Percentiles rank a stretch among this genome's conserved stretches.
These are phyloP conservation scores for Passer montanus DNA, from an alignment of 2,113 vertebrate genomes.

Conservation along the genomic window DNA sequence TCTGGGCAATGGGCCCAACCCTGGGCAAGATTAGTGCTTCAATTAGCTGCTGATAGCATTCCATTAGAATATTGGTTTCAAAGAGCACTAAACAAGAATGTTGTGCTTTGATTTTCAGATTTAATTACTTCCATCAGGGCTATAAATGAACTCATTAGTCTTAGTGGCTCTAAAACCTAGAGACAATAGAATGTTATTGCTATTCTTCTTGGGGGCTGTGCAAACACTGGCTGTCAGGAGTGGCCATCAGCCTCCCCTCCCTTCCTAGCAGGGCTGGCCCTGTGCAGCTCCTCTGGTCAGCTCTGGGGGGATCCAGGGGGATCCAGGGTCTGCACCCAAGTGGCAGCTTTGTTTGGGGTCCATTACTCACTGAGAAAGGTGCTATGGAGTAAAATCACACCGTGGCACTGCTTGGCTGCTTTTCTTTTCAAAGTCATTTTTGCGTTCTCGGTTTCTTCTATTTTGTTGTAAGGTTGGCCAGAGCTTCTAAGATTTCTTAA, in stretches of 20 bases:
- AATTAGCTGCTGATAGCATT: slow-evolving; percentile 76
- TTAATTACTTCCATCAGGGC: slow-evolving; percentile 89
- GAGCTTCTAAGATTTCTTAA: neutral
- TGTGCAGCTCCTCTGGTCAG: neutral
- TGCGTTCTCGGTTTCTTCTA: neutral
- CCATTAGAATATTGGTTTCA: slow-evolving; percentile 77
- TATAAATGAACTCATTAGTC: slow-evolving; percentile 91
- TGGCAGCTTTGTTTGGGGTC: neutral
- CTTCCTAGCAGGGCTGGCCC: neutral
- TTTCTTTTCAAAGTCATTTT: neutral
- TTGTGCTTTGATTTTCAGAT: slow-evolving; percentile 77
- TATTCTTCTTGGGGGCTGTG: slow-evolving; percentile 15
- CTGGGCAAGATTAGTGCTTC: slow-evolving; percentile 73
- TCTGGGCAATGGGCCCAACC: slow-evolving; percentile 72
- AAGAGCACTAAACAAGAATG: slow-evolving; percentile 77
- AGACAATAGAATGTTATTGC: slow-evolving; percentile 68
- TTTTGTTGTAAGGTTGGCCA: neutral
- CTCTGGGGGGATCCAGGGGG: neutral
- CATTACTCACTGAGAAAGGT: neutral
- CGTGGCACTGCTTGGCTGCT: neutral
- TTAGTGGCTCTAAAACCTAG: slow-evolving; percentile 74
- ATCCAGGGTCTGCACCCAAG: neutral
- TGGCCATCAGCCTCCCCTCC: neutral
- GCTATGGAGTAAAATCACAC: neutral
- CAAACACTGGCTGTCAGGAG: slow-evolving; percentile 13